phyloP scores from a whole-genome alignment of 2,888 invertebrate species.

The Blomia tropicalis region DNA sequence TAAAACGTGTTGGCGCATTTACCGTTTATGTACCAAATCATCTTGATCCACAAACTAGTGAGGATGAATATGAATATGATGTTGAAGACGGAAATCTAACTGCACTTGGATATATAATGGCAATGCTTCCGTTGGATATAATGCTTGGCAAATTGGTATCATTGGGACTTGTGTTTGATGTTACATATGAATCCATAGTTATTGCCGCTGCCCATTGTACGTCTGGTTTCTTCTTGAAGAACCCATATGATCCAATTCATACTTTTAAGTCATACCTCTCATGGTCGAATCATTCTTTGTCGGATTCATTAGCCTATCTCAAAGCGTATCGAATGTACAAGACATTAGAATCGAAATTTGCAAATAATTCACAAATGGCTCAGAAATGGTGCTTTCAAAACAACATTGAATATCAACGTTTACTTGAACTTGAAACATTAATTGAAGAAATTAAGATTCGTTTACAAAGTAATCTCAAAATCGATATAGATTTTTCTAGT shows the following conservation, averaged over 20 bases:
- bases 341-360: conserved; percentile 17
- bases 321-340: conserved; percentile 54
- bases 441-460: conserved; percentile 15
- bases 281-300: conserved; percentile 66
- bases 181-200: conserved; percentile 63
- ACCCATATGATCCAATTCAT: background rate
- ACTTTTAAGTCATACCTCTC: conserved; percentile 47
- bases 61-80: conserved; percentile 34
- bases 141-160: conserved; percentile 64
- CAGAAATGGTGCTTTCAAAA: conserved; percentile 51
- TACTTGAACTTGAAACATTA: conserved; percentile 47
- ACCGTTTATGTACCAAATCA: conserved; percentile 41
- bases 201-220: conserved; percentile 43
- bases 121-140: conserved; percentile 63
- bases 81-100: conserved; percentile 68
- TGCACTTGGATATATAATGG: conserved; percentile 65
- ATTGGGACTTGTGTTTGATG: conserved; percentile 67
- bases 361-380: conserved; percentile 48
- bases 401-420: conserved; percentile 52
- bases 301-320: conserved; percentile 65
- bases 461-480: background rate
- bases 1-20: conserved; percentile 75
- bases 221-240: conserved; percentile 12
- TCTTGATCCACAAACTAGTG: too few species aligned
- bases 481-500: background rate